Evolutionary conservation across 2,888 invertebrate species (phyloP), one percentile per base, ranked within the genome.

Genomic region (Masnerella sp.): DNA sequence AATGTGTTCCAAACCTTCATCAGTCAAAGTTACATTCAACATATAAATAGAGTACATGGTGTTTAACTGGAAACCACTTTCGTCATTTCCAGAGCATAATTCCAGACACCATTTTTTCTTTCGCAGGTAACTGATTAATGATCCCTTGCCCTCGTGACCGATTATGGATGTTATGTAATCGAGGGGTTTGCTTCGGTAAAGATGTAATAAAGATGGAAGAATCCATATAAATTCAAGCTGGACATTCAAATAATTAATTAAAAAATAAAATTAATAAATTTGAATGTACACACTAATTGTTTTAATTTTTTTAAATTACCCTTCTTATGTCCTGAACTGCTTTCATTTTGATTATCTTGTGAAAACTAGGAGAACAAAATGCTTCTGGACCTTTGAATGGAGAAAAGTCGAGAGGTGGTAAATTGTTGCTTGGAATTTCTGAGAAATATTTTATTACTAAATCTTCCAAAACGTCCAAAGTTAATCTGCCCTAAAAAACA

Each of bases 41-140:
- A 2, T 7, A 9, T 36, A 14, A 11, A 45, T 0, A 34, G 14
- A 36, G 87, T 93, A 95, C 84, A 95, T 91, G 0, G 93, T 92
- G 74, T 94, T 96, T 81, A 93, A 91, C 83, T 95, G 95, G 76
- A 92, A 93, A 0, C 94, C 96, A 69, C 92, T 91, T 79, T 93
- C 93, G 0, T 91, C 91, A 80, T 92, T 92, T 2, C 94, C 95
- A 14, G 25, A 61, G 20, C 5, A 2, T 4, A 61, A 47, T 0
- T 62, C 62, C 15, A 70, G 18, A n/a, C 68, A 68, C 52, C 51
- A 59, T n/a, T 43, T 61, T 18, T 69, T 61, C 5, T 61, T 69
- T 64, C 93, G 90, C 15, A 96, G 88, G 12, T 43, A 64, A 32
- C 71, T 71, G 7, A 59, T 43, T 4, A 71, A 15, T 0, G 71